These are phyloP conservation scores for Eospalax fontanierii DNA, from an alignment of 2,797 vertebrate genomes.

Conservation along the genomic window DNA sequence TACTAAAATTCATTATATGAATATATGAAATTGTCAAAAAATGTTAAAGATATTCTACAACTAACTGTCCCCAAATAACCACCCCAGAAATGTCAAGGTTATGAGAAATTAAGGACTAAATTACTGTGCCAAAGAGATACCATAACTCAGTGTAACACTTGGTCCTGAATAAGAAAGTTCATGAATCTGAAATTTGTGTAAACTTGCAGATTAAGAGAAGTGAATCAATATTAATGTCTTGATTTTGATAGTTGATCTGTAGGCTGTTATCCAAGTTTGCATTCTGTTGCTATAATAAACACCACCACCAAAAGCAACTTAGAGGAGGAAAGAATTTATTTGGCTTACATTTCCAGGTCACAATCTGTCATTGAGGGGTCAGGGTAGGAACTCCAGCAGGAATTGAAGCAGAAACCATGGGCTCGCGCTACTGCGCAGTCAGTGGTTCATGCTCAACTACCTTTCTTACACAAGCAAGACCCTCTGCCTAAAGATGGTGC, in stretches of 20 bases:
- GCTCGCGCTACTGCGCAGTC: neutral
- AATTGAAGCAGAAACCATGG: neutral
- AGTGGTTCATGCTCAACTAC: too few species aligned
- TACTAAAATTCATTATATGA: neutral
- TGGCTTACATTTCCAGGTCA: neutral
- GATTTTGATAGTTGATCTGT: constrained; percentile 22
- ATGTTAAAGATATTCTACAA: neutral
- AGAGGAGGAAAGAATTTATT: neutral
- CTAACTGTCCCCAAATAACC: neutral
- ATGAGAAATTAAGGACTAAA: constrained; percentile 42
- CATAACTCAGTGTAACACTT: neutral
- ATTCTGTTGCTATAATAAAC: neutral
- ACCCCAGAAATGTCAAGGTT: neutral
- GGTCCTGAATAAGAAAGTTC: neutral
- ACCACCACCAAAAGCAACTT: neutral
- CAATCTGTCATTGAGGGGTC: neutral
- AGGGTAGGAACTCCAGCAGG: neutral
- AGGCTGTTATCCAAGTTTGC: neutral
- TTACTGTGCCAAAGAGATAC: neutral
- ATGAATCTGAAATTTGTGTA: neutral
- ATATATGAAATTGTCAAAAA: neutral
- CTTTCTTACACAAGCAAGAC: neutral
- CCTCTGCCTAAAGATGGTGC: neutral
- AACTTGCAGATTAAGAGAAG: neutral
- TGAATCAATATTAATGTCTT: constrained; percentile 30